phyloP scores from a whole-genome alignment of 2,888 invertebrate genomes.

The Molorchus minor region DNA sequence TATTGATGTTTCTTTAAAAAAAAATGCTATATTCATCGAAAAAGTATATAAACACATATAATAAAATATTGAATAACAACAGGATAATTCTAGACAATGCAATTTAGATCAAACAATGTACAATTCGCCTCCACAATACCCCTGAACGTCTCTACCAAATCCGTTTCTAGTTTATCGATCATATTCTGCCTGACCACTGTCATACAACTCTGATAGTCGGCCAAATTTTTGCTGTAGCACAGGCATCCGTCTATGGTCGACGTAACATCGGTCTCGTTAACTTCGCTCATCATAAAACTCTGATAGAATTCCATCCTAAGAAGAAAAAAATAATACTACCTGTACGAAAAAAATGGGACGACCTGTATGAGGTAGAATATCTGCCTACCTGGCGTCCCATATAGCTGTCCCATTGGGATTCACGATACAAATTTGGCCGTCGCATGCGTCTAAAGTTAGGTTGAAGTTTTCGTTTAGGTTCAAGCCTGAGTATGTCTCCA shows the following conservation, averaged over 20 bases:
- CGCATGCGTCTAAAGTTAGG: constrained; percentile 6
- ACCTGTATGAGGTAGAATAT: neutral
- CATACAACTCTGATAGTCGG: constrained; percentile 25
- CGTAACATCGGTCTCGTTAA: neutral
- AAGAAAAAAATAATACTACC: neutral
- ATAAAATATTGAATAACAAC: no score
- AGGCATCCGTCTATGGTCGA: constrained; percentile 29
- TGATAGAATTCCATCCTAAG: constrained; percentile 22
- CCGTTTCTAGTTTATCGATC: constrained; percentile 10
- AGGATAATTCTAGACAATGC: no score
- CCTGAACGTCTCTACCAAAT: constrained; percentile 3
- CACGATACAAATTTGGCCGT: constrained; percentile 11
- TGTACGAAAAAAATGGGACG: neutral
- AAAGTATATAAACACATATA: no score
- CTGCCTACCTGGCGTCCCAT: constrained; percentile 34
- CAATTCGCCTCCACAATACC: constrained; percentile 24
- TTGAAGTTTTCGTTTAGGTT: neutral
- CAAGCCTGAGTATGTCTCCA: constrained; percentile 20
- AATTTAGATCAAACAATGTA: no score
- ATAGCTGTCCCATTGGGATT: constrained; percentile 31
- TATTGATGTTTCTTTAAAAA: no score
- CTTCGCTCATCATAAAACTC: constrained; percentile 7
- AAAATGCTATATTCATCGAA: no score
- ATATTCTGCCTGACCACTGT: constrained; percentile 23
- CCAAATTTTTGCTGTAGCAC: constrained; percentile 16